Base-by-base conservation (phyloP, 2,113 vertebrate species). In the Ondatra zibethicus region DNA sequence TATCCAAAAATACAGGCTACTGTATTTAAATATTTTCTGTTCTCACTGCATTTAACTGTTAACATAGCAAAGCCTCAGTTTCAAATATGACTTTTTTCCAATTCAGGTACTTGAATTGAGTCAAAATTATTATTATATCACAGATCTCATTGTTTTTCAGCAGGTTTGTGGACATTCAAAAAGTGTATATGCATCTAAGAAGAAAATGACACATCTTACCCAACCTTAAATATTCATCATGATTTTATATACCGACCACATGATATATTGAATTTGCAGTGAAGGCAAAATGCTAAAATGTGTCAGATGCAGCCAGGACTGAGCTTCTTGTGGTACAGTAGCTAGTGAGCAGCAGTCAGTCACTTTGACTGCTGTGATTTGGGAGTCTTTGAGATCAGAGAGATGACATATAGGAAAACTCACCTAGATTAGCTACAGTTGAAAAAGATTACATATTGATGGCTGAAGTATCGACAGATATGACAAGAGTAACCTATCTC, bases 31-130 rank as follows among this genome's bases (percentile, higher is more conserved):
- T 36, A 0, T 33, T 77, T 86, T 92, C 1, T 88, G 55, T 63
- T 87, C n/a, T 12, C 33, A 5, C 65, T 93, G 39, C 8, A 82
- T 92, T 85, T 85, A 33, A 81, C 31, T 94, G 7, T 93, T 94
- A 50, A 52, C 27, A 36, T 52, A 94, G 39, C 10, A 65, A 21
- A n/a, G 1, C 17, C 8, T n/a, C 13, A 84, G 1, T 78, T 88
- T 76, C 14, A 23, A 29, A 7, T 63, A 31, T 81, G 21, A 61
- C 2, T 90, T 82, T 10, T 84, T 91, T 95, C 61, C 93, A 47
- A 55, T 92, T 93, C 16, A 92, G 39, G 50, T 25, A 75, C 55
- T 85, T 86, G 1, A 1, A 58, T 7, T 61, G 16, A 82, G 16
- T 61, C 12, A 90, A 92, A 27, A 19, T 19, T 91, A 82, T 7